Conservation (phyloP, 2,113 vertebrate species). For the Corythoichthys haematopterus region DNA sequence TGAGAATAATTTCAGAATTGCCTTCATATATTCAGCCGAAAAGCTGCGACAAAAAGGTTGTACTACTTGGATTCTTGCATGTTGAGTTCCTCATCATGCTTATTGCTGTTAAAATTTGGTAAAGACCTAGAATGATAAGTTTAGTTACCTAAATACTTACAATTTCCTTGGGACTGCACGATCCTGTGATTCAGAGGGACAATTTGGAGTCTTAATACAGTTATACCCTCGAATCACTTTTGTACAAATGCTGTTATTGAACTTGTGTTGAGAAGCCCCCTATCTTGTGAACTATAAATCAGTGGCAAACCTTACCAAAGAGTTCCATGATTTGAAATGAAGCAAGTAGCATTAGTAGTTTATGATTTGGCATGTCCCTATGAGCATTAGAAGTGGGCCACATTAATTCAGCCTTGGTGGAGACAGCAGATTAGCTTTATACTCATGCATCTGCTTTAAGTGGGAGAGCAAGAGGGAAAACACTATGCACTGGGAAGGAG, state of each 20-base stretch:
- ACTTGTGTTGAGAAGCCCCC: slow-evolving; percentile 13
- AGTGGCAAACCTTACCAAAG: slow-evolving; percentile 17
- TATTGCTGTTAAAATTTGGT: no score
- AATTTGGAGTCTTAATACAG: background rate
- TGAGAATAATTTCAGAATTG: background rate
- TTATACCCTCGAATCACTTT: slow-evolving; percentile 11
- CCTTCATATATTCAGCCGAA: background rate
- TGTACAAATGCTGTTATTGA: background rate
- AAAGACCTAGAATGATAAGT: no score
- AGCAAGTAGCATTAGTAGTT: slow-evolving; percentile 5
- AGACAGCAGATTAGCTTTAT: slow-evolving; percentile 42
- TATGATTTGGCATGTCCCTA: slow-evolving; percentile 1
- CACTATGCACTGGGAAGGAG: slow-evolving; percentile 51
- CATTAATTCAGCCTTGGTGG: slow-evolving; percentile 47
- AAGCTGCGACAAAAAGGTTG: background rate
- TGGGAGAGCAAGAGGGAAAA: slow-evolving; percentile 43
- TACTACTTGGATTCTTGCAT: background rate
- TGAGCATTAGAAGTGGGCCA: slow-evolving; percentile 40
- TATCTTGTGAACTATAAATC: slow-evolving; percentile 40
- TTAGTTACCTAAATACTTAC: no score
- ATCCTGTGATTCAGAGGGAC: background rate
- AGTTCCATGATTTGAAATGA: background rate
- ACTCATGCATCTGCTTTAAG: slow-evolving; percentile 43
- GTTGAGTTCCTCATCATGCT: no score
- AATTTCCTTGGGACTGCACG: background rate